Evolutionary conservation across 2,797 vertebrate species (phyloP), one percentile per base, ranked within the genome.

Genomic region (Acrossocheilus fasciatus): DNA sequence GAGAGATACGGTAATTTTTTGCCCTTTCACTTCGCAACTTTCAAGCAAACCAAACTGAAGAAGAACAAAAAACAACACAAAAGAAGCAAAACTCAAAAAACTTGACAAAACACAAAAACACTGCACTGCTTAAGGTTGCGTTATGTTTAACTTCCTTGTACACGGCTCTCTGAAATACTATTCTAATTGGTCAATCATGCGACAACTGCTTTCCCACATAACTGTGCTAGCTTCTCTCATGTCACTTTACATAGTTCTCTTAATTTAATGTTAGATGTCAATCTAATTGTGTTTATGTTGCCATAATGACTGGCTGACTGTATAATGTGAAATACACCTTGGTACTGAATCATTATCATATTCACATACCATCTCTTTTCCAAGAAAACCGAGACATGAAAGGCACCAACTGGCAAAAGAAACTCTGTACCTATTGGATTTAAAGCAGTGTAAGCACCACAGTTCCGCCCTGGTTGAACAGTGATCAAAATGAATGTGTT

Each of bases 161-260:
- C 26, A 52, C 1, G 2, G 39, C 36, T 23, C 47, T 76, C 34
- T 77, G 74, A 77, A 77, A 57, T 11, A 17, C 54, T 43, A 62
- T 43, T 26, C 54, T 26, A 79, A 43, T 43, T 26, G 39, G 23
- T 62, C 36, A 79, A 30, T 79, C 36, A 30, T 43, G 39, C 8
- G n/a, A 43, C 17, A 62, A 45, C n/a, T 30, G 77, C 77, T 79
- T 79, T 79, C 14, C 39, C 57, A 62, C 12, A 78, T 26, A 41
- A n/a, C 20, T 78, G 18, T 36, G 52, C 52, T 77, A 18, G 57
- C 36, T 62, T 62, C 36, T 18, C 54, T 26, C 1, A 7, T 62
- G 26, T 62, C 4, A 59, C 36, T 78, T 43, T 26, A 10, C 23
- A n/a, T 52, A 6, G 34, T 14, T 39, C 74, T 36, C 34, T 75